phyloP scores from a whole-genome alignment of 1,140 invertebrate species.

The Listronotus oregonensis region DNA sequence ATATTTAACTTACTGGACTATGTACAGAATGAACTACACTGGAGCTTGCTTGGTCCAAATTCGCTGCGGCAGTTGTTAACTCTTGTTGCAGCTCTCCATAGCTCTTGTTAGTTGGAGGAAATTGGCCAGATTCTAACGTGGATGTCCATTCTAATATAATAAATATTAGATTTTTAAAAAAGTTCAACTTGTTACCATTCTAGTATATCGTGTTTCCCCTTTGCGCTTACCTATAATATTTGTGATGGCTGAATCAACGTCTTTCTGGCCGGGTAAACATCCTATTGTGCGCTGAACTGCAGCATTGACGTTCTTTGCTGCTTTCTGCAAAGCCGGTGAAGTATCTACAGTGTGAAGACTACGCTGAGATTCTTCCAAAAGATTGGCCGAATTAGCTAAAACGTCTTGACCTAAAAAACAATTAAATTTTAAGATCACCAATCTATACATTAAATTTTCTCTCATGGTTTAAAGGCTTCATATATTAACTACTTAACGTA shows the following conservation, averaged over 20 bases:
- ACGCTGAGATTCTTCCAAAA: slow-evolving; percentile 80
- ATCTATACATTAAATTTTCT: no score
- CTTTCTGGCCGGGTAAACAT: slow-evolving; percentile 85
- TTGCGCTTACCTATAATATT: slow-evolving; percentile 65
- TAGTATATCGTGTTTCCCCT: no score
- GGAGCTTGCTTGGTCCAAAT: slow-evolving; percentile 81
- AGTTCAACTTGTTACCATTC: no score
- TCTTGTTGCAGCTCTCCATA: slow-evolving; percentile 86
- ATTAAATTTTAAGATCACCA: no score
- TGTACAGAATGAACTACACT: slow-evolving; percentile 76
- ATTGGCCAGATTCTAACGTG: slow-evolving; percentile 72
- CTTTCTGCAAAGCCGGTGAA: slow-evolving; percentile 63
- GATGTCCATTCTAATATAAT: slow-evolving; percentile 65
- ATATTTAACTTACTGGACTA: slow-evolving; percentile 55
- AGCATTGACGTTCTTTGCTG: slow-evolving; percentile 61
- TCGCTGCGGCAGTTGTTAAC: slow-evolving; percentile 79
- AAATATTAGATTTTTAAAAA: no score
- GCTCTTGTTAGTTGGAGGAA: slow-evolving; percentile 71
- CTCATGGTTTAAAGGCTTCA: no score
- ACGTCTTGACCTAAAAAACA: slow-evolving; percentile 66
- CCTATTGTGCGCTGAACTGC: slow-evolving; percentile 72
- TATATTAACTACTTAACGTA: background rate
- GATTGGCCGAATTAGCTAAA: slow-evolving; percentile 71
- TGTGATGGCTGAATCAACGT: slow-evolving; percentile 85
- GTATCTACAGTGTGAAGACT: slow-evolving; percentile 67